A percentile compares a stretch with the other conserved stretches of the same genome.
Evolutionary conservation across 2,888 invertebrate genomes (phyloP).

Genomic region (Gibbula magus): DNA sequence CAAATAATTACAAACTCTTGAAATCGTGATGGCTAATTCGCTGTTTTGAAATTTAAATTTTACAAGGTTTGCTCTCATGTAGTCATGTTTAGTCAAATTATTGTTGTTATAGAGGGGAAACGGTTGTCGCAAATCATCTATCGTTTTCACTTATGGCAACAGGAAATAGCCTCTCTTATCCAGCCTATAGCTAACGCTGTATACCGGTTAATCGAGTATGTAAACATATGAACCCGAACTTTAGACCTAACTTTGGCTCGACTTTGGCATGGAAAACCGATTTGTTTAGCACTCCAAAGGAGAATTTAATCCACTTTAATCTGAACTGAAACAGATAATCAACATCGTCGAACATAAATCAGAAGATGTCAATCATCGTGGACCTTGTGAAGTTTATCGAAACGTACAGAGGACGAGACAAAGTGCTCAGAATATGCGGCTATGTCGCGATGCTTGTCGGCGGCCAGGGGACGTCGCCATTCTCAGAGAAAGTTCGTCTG

Average conservation of each 20-base stretch:
- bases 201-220: not conserved
- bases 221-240: not conserved
- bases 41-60: too few relatives aligned
- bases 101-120: too few relatives aligned
- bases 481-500: slow-evolving; percentile 46
- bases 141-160: too few relatives aligned
- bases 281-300: not conserved
- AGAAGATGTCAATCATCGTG: slow-evolving; percentile 1
- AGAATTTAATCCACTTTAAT: too few relatives aligned
- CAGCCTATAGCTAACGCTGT: not conserved
- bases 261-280: not conserved
- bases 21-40: too few relatives aligned
- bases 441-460: slow-evolving; percentile 84
- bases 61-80: too few relatives aligned
- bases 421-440: slow-evolving; percentile 85
- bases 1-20: too few relatives aligned
- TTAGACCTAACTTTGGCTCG: not conserved
- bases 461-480: slow-evolving; percentile 47
- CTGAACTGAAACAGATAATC: too few relatives aligned
- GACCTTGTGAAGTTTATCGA: slow-evolving; percentile 77
- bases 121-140: too few relatives aligned
- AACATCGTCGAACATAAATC: not conserved
- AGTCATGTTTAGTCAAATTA: too few relatives aligned
- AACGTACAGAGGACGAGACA: slow-evolving; percentile 90
- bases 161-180: not conserved